Base-by-base conservation (phyloP, 2,113 vertebrate genomes). In the Rhinolophus sinicus region DNA sequence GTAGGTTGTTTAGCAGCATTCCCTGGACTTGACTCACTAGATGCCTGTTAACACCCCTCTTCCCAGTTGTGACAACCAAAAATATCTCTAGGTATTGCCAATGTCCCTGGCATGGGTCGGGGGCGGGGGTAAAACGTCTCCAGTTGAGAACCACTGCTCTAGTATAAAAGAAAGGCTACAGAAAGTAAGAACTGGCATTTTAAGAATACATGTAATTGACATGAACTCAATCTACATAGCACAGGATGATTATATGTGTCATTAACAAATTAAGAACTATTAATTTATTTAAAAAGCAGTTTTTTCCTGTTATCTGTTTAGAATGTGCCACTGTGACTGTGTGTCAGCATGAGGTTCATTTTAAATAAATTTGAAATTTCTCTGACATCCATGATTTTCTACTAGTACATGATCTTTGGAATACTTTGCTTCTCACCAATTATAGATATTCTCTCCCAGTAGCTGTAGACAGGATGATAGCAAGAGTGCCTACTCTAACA, bases 331-430 rank as follows among this genome's bases (percentile, higher is more conserved):
- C 47, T 93, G 9, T 95, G 44, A 88, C 7, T 62, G 40, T 77
- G 52, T 82, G 13, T 85, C 16, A 89, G 67, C 77, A 81, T 65
- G n/a, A 75, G 60, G 52, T 69, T 88, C 40, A 91, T 65, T 86
- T 84, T 70, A 90, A 95, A 97, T 93, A 97, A 97, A 94, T 28
- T 5, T 58, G 72, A 88, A 97, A 81, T 47, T 64, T 72, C 73
- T 88, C 58, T 77, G 24, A 88, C 6, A 88, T 35, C 3, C 64
- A 56, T 35, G 72, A 86, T 47, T 73, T 94, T 93, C 72, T 91
- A 52, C n/a, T 78, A 81, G 64, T 93, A 87, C 40, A 28, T 72
- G 40, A 82, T 56, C 62, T 92, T 72, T 91, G 65, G 56, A 50
- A 65, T 62, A 28, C 40, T 85, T 80, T 93, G 76, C 52, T 94